Base-by-base conservation (phyloP, 2,797 vertebrate genomes). In the Buceros bicornis region DNA sequence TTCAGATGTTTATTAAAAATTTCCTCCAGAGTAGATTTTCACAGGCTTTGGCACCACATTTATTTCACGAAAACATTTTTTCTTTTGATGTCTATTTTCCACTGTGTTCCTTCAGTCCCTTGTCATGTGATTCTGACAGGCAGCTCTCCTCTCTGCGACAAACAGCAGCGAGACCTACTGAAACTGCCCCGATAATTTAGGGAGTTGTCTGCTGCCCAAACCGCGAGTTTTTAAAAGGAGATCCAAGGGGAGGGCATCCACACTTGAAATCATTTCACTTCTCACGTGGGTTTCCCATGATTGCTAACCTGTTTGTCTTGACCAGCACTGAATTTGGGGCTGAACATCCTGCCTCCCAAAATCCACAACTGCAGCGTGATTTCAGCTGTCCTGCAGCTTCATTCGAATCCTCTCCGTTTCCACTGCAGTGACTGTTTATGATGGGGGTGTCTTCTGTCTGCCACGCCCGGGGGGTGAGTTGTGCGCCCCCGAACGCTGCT, bases 351-450 rank as follows among this genome's bases (percentile, higher is more conserved):
- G 33, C 33, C 24, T 77, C 19, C 48, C 19, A 13, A 84, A 66
- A 43, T 69, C 43, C 17, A 4, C 56, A 51, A 5, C 43, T 48
- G 40, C 26, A 42, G n/a, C 1, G 6, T 0, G 0, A 74, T 64
- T 92, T 58, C 70, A 84, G 7, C 24, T 74, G 28, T 51, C 51
- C 82, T 61, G 42, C 25, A 82, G 37, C 58, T 84, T 82, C 18
- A 13, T 48, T 29, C 37, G 45, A 50, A 57, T 67, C 54, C 50
- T 40, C 51, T 88, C 73, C 19, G 48, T 84, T 82, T 91, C 47
- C 2, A 43, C 58, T 56, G 64, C 50, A 45, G 31, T 26, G 42
- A 47, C 29, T 61, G n/a, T 14, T 66, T 45, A 11, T 13, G 72
- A 73, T 12, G 33, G 40, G 17, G 11, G 35, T 47, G 47, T 35